These are phyloP conservation scores for Allenopithecus nigroviridis DNA, from an alignment of 2,797 vertebrate genomes.

Conservation along the genomic window DNA sequence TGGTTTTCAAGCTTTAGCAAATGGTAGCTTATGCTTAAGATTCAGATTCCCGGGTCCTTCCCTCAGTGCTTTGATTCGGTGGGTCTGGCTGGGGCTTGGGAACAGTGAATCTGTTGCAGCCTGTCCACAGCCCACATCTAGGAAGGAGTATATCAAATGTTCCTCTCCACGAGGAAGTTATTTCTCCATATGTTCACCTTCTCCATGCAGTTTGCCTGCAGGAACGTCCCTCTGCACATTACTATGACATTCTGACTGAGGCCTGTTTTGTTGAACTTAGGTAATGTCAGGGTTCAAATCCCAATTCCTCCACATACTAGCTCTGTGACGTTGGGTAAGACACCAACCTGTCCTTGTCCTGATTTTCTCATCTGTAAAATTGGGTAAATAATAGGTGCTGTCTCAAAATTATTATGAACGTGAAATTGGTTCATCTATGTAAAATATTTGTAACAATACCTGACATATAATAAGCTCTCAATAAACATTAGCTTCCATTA, in stretches of 20 bases:
- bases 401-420: background rate
- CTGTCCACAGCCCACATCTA: accelerated
- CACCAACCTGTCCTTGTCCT: background rate
- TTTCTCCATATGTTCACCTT: too few relatives aligned
- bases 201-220: background rate
- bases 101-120: background rate
- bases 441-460: background rate
- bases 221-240: too few relatives aligned
- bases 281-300: background rate
- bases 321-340: background rate
- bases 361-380: background rate
- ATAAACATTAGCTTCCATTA: background rate
- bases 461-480: background rate
- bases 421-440: background rate
- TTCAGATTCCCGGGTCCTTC: background rate
- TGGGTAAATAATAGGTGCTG: background rate
- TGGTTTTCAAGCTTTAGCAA: background rate
- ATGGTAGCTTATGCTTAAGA: background rate
- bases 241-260: accelerated
- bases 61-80: background rate
- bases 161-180: background rate
- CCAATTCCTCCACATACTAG: background rate
- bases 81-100: background rate
- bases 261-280: background rate
- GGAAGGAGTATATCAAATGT: background rate